A percentile compares a stretch with the other conserved stretches of the same genome.
Conservation (phyloP, 2,797 vertebrate genomes). For the Sebastes vulpes region DNA sequence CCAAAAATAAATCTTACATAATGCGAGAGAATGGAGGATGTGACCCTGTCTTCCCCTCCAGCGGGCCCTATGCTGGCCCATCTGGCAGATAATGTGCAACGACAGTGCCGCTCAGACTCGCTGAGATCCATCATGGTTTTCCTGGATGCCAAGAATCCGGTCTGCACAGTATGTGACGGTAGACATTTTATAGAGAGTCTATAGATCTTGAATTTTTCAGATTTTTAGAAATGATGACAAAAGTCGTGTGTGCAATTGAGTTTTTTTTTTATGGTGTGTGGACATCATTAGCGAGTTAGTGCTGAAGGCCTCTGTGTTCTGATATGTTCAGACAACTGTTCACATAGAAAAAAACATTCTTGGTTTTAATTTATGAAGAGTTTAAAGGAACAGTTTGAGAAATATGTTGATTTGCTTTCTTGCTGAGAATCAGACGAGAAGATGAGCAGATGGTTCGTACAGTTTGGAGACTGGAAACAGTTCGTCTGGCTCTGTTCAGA, state of each 20-base stretch:
- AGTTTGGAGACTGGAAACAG: neutral
- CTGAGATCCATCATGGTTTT: conserved; percentile 44
- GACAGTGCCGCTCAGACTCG: conserved; percentile 41
- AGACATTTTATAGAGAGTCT: neutral
- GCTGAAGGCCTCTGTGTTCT: neutral
- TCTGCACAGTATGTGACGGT: neutral
- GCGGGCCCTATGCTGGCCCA: conserved; percentile 68
- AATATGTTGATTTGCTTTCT: neutral
- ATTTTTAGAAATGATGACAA: too few relatives aligned
- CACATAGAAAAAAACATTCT: neutral
- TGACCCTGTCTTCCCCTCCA: conserved; percentile 74
- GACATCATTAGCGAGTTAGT: neutral
- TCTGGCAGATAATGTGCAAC: conserved; percentile 66
- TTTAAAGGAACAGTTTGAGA: neutral
- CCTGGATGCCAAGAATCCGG: conserved; percentile 6
- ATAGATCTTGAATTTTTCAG: neutral
- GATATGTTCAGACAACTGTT: neutral
- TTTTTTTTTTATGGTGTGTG: neutral
- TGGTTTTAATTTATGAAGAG: neutral
- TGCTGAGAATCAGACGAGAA: neutral
- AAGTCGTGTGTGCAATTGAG: too few relatives aligned
- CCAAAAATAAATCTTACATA: conserved; percentile 82
- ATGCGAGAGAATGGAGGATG: conserved; percentile 65
- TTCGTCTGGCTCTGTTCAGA: neutral
- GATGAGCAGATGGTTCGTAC: neutral